Percentiles rank a stretch among this genome's conserved stretches.
Conservation (phyloP, 2,113 vertebrate genomes). For the Atractosteus spatula region DNA sequence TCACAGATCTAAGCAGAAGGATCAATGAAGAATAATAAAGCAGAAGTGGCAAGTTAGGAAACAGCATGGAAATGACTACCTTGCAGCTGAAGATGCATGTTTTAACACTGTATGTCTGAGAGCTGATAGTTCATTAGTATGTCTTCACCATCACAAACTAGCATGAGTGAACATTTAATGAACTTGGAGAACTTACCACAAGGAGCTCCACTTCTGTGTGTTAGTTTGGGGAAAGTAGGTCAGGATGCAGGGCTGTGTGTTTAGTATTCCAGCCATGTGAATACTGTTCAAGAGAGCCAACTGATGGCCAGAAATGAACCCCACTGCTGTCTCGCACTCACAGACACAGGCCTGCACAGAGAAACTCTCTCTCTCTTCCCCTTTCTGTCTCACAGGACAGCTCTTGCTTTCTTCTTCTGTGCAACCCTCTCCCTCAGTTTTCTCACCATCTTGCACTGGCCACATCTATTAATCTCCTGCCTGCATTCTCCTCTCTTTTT, state of each 20-base stretch:
- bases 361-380: conserved; percentile 11
- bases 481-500: conserved; percentile 64
- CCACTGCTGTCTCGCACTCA: conserved; percentile 29
- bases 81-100: too few species aligned
- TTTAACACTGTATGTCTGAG: too few species aligned
- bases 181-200: too few species aligned
- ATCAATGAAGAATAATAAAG: too few species aligned
- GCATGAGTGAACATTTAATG: too few species aligned
- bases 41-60: too few species aligned
- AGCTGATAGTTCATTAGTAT: too few species aligned
- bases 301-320: conserved; percentile 60
- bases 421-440: not conserved
- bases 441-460: conserved; percentile 20
- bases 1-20: too few species aligned
- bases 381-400: conserved; percentile 22
- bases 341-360: not conserved
- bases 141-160: too few species aligned
- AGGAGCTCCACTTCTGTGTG: conserved; percentile 48
- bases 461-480: conserved; percentile 62
- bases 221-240: conserved; percentile 65
- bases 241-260: conserved; percentile 52
- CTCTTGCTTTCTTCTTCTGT: conserved; percentile 18
- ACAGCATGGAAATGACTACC: too few species aligned
- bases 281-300: conserved; percentile 50
- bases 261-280: conserved; percentile 65